phyloP scores from a whole-genome alignment of 2,113 vertebrate species.

The Hypocryptadius cinnamomeus region DNA sequence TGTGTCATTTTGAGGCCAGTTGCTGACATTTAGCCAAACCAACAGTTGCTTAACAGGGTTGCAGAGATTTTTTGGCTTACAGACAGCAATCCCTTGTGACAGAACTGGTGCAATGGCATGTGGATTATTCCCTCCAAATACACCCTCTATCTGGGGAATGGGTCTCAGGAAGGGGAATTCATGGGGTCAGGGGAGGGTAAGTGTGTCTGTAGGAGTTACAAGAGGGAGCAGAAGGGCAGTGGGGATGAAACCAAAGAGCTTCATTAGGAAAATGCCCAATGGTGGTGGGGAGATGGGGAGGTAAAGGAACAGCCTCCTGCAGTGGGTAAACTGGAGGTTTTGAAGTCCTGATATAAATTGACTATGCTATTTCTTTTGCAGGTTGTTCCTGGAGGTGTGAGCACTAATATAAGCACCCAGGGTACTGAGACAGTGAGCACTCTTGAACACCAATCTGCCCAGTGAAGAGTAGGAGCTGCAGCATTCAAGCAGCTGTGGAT shows the following conservation, averaged over 20 bases:
- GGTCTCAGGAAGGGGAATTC: background rate
- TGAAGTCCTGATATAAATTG: background rate
- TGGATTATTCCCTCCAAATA: background rate
- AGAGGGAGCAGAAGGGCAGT: background rate
- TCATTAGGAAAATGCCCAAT: background rate
- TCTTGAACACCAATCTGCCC: background rate
- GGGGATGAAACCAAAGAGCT: background rate
- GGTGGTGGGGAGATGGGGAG: background rate
- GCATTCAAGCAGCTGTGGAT: background rate
- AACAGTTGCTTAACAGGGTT: background rate
- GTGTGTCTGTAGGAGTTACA: background rate
- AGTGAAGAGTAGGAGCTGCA: background rate
- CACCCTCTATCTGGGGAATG: background rate
- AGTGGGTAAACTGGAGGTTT: background rate
- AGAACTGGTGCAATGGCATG: background rate
- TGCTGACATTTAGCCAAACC: conserved; percentile 10
- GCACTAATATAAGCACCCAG: background rate
- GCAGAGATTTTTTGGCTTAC: background rate
- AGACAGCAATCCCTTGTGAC: background rate
- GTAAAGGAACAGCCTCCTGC: background rate
- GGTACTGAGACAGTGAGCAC: background rate
- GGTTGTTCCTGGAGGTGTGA: background rate
- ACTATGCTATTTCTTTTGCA: background rate
- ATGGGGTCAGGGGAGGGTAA: background rate
- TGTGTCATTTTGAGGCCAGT: background rate